Percentiles rank a stretch among this genome's conserved stretches.
Conservation (phyloP, 1,140 invertebrate genomes). For the Drosophila nasuta region DNA sequence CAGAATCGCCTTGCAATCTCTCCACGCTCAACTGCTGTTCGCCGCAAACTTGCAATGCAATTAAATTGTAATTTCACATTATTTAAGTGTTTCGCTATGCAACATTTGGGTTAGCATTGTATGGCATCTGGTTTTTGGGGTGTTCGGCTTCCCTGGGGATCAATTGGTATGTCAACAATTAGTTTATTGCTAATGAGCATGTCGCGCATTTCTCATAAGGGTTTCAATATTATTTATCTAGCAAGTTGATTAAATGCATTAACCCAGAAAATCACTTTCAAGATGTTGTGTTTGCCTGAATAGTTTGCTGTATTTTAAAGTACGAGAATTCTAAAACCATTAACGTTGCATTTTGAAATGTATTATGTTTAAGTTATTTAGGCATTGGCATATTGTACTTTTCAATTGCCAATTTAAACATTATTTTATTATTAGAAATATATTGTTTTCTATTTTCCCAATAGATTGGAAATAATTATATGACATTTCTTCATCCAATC, state of each 20-base stretch:
- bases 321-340: background rate
- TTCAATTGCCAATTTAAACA: too few species aligned
- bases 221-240: slow-evolving; percentile 8
- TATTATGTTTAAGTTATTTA: too few species aligned
- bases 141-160: slow-evolving; percentile 7
- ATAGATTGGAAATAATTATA: background rate
- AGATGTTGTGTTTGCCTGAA: background rate
- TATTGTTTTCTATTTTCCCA: background rate
- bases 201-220: slow-evolving; percentile 33
- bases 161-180: slow-evolving; percentile 73
- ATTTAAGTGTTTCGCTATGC: slow-evolving; percentile 72
- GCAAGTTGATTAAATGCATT: slow-evolving; percentile 13
- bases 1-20: background rate
- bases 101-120: slow-evolving; percentile 53
- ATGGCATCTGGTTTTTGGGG: slow-evolving; percentile 24
- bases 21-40: slow-evolving; percentile 24
- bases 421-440: too few species aligned
- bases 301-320: background rate
- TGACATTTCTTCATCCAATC: too few species aligned
- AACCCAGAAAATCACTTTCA: background rate
- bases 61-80: slow-evolving; percentile 75
- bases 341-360: too few species aligned
- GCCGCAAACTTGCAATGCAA: slow-evolving; percentile 72
- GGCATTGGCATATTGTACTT: too few species aligned
- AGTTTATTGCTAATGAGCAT: slow-evolving; percentile 37